A percentile compares a stretch with the other conserved stretches of the same genome.
phyloP scores from a whole-genome alignment of 2,888 invertebrate genomes.

The Eupeodes latifasciatus region DNA sequence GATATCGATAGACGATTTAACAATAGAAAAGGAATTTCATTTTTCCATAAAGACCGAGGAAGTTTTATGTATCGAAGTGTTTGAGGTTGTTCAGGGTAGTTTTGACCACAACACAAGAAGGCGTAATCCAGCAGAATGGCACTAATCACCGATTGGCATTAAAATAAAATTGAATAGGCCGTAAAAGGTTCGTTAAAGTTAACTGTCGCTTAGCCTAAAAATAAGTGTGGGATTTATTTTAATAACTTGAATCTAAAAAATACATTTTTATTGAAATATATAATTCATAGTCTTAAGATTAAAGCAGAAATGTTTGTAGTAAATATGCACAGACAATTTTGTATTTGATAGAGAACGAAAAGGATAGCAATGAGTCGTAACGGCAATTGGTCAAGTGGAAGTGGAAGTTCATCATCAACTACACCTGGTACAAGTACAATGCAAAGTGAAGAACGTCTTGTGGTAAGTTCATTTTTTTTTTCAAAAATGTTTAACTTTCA shows the following conservation, averaged over 20 bases:
- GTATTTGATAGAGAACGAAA: conserved; percentile 36
- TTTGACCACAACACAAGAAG: conserved; percentile 70
- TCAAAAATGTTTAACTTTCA: background rate
- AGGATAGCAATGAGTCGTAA: conserved; percentile 74
- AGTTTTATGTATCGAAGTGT: background rate
- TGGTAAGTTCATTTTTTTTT: conserved; percentile 79
- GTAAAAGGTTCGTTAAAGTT: conserved; percentile 59
- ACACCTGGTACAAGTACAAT: conserved; percentile 80
- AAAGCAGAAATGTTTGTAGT: too few species aligned
- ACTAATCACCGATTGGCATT: conserved; percentile 42
- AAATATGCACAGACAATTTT: background rate
- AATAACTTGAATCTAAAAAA: too few species aligned
- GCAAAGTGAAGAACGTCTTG: conserved; percentile 82
- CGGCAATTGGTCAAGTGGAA: conserved; percentile 83
- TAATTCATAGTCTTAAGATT: background rate
- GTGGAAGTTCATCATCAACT: conserved; percentile 80
- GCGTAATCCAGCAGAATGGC: conserved; percentile 43
- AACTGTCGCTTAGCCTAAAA: conserved; percentile 42
- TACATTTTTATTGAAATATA: background rate
- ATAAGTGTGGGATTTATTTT: too few species aligned
- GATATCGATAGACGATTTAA: conserved; percentile 42
- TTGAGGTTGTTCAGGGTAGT: conserved; percentile 41
- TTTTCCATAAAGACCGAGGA: background rate
- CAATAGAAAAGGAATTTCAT: background rate
- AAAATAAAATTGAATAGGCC: conserved; percentile 65